Base-by-base conservation (phyloP, 1,140 invertebrate species). In the Dinoponera quadriceps region DNA sequence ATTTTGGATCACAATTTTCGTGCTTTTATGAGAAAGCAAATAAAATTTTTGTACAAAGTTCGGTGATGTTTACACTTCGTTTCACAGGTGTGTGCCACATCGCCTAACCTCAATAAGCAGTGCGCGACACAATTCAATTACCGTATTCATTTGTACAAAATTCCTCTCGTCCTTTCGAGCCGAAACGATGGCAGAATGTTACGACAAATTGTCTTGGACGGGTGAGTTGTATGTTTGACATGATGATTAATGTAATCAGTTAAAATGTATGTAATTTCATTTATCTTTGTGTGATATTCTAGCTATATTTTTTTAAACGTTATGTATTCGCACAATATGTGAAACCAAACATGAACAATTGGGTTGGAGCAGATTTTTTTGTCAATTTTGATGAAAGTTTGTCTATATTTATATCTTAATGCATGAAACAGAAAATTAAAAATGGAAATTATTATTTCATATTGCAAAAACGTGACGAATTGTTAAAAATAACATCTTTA, bases 141-240 rank as follows among this genome's bases (percentile, higher is more conserved):
- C 14, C 11, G 29, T n/a, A 11, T n/a, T 25, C 18, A 14, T 11
- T 38, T 59, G 18, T 57, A 73, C 1, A 27, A 54, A 25, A 33
- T 55, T 44, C 20, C 5, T 72, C 7, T 20, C 18, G 11, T 73
- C 55, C 60, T 62, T 62, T 60, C 20, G 73, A 69, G 14, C n/a
- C 33, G 13, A 27, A 72, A 91, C 86, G 83, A 95, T 95, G 95
- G 87, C 93, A 59, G 87, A 89, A 25, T 93, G 93, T 85, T 95
- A 95, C 73, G 93, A 94, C 72, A 93, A 95, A 82, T 90, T 95
- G 85, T 93, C 92, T 84, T 95, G 95, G 93, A 91, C 92, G 72
- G 95, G 95, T 95, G 87, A 91, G 88, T 89, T 29, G 16, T 59
- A 14, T 20, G 7, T 18, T 14, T 14, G 2, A 22, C 2, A 18